These are phyloP conservation scores for Dioctria linearis DNA, from an alignment of 2,888 invertebrate genomes.

Conservation along the genomic window DNA sequence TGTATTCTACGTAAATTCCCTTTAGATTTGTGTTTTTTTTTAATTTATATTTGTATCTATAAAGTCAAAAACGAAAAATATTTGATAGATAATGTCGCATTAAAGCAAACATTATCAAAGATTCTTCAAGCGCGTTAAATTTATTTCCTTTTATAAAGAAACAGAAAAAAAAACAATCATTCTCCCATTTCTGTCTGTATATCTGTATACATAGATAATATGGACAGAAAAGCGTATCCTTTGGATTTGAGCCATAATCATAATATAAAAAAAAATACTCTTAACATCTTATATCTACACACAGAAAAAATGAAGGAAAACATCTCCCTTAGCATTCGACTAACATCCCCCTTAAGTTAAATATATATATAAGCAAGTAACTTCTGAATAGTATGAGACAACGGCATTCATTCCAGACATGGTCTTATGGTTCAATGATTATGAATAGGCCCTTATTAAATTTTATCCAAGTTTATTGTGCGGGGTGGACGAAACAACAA, in stretches of 20 bases:
- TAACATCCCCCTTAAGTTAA: constrained; percentile 7
- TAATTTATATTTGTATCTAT: too few species aligned
- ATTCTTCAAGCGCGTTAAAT: too few species aligned
- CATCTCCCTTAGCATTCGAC: background rate
- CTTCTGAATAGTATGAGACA: background rate
- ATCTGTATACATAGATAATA: too few species aligned
- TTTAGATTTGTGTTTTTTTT: too few species aligned
- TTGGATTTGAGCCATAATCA: background rate
- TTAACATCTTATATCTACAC: background rate
- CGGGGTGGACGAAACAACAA: background rate
- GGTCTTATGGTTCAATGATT: constrained; percentile 52
- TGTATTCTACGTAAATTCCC: too few species aligned
- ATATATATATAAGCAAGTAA: constrained; percentile 26
- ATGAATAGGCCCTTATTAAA: constrained; percentile 54
- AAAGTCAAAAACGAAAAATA: too few species aligned
- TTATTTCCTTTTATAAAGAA: too few species aligned
- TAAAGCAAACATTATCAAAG: too few species aligned
- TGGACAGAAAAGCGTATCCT: background rate
- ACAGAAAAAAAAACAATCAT: too few species aligned
- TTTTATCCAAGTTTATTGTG: constrained; percentile 42
- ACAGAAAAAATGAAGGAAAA: background rate
- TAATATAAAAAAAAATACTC: background rate
- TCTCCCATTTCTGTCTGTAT: too few species aligned
- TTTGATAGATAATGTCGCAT: too few species aligned
- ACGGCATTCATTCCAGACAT: constrained; percentile 19